Percentiles rank a stretch among this genome's conserved stretches.
Conservation (phyloP, 2,888 invertebrate species). For the Malthinus flaveolus region DNA sequence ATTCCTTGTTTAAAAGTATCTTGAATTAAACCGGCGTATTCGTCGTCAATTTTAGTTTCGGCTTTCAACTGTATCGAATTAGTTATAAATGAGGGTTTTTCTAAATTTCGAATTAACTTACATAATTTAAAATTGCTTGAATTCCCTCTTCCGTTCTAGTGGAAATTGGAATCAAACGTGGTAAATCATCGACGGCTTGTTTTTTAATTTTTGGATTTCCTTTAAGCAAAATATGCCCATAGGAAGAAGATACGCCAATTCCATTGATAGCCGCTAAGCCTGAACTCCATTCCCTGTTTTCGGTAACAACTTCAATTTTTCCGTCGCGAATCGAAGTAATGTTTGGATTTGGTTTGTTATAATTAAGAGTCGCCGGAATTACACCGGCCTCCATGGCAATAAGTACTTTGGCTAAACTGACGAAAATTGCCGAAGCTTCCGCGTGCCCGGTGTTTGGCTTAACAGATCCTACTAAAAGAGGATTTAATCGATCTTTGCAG, state of each 20-base stretch:
- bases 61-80: conserved; percentile 56
- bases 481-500: conserved; percentile 75
- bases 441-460: conserved; percentile 98
- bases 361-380: conserved; percentile 92
- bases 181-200: conserved; percentile 59
- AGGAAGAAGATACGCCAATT: conserved; percentile 97
- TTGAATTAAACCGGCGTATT: conserved; percentile 58
- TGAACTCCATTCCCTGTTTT: conserved; percentile 81
- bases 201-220: conserved; percentile 70
- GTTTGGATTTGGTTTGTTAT: conserved; percentile 82
- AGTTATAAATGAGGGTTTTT: not conserved
- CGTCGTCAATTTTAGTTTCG: conserved; percentile 55
- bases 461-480: conserved; percentile 89
- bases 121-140: conserved; percentile 62
- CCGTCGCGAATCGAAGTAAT: conserved; percentile 87
- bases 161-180: conserved; percentile 74
- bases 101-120: conserved; percentile 32
- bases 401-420: conserved; percentile 86
- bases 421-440: conserved; percentile 87
- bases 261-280: conserved; percentile 91
- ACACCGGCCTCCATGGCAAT: conserved; percentile 88
- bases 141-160: conserved; percentile 86
- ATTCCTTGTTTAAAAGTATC: conserved; percentile 57
- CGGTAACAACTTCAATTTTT: conserved; percentile 72
- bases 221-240: conserved; percentile 86